Conservation (phyloP, 1,140 invertebrate genomes). For the Lineus longissimus region DNA sequence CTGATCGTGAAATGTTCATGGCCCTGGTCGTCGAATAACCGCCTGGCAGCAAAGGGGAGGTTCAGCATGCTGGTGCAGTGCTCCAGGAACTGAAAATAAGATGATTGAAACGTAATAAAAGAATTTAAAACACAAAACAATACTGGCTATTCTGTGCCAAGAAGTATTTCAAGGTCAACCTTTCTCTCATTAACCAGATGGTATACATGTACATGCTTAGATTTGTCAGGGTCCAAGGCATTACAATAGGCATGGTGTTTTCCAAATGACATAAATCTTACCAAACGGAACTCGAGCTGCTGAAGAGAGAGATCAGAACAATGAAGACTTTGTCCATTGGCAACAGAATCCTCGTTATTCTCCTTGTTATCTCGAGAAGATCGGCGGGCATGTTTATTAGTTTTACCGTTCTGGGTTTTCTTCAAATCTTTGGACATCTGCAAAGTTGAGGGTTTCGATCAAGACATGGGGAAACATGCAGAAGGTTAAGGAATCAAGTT, state of each 20-base stretch:
- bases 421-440: conserved; percentile 34
- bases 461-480: too few relatives aligned
- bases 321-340: conserved; percentile 34
- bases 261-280: too few relatives aligned
- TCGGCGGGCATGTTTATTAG: not conserved
- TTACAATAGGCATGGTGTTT: too few relatives aligned
- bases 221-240: too few relatives aligned
- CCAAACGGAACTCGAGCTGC: conserved; percentile 42
- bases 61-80: conserved; percentile 43
- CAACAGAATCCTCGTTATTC: conserved; percentile 27
- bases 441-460: too few relatives aligned
- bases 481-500: too few relatives aligned
- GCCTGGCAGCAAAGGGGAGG: conserved; percentile 50
- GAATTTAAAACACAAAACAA: too few relatives aligned
- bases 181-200: too few relatives aligned
- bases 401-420: conserved; percentile 17
- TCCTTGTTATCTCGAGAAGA: conserved; percentile 17
- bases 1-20: conserved; percentile 47
- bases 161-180: too few relatives aligned
- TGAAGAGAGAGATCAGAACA: conserved; percentile 32
- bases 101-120: too few relatives aligned
- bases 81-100: conserved; percentile 49
- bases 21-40: conserved; percentile 49
- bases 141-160: too few relatives aligned
- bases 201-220: too few relatives aligned